These are phyloP conservation scores for Cephalopholis sonnerati DNA, from an alignment of 2,113 vertebrate species.

Conservation along the genomic window DNA sequence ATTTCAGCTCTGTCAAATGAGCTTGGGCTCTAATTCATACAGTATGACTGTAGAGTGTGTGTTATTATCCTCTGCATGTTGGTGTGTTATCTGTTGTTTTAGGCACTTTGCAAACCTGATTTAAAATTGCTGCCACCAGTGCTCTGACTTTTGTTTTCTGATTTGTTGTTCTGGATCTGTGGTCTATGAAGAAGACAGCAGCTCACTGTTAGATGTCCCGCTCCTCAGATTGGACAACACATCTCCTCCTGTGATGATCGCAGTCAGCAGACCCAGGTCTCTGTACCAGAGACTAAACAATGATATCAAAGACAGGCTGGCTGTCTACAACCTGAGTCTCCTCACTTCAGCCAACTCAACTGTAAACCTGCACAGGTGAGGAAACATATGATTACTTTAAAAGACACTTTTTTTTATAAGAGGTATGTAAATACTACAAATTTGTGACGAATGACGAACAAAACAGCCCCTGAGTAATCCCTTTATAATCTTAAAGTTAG, in stretches of 20 bases:
- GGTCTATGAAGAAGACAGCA: conserved; percentile 25
- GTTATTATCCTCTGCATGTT: not conserved
- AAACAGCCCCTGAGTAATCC: not conserved
- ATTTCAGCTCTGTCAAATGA: conserved; percentile 62
- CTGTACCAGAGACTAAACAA: conserved; percentile 66
- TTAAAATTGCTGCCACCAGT: not conserved
- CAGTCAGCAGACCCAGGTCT: conserved; percentile 60
- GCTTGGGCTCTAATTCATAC: conserved; percentile 9
- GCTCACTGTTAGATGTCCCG: not conserved
- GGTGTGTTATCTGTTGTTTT: not conserved
- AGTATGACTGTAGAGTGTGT: not conserved
- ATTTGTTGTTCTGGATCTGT: conserved; percentile 12
- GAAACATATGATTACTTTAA: conserved; percentile 29
- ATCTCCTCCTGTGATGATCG: conserved; percentile 53
- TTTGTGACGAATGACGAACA: no score
- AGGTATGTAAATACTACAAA: no score
- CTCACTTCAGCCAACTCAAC: conserved; percentile 50
- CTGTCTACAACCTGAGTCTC: conserved; percentile 29
- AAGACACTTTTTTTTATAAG: not conserved
- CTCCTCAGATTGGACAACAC: conserved; percentile 11
- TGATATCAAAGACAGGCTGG: conserved; percentile 49
- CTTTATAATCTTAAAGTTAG: not conserved
- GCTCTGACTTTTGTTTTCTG: conserved; percentile 4
- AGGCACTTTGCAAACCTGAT: not conserved
- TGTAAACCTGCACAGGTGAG: conserved; percentile 88